Evolutionary conservation across 2,113 vertebrate species (phyloP).

Genomic region (Tilapia sparmanii): DNA sequence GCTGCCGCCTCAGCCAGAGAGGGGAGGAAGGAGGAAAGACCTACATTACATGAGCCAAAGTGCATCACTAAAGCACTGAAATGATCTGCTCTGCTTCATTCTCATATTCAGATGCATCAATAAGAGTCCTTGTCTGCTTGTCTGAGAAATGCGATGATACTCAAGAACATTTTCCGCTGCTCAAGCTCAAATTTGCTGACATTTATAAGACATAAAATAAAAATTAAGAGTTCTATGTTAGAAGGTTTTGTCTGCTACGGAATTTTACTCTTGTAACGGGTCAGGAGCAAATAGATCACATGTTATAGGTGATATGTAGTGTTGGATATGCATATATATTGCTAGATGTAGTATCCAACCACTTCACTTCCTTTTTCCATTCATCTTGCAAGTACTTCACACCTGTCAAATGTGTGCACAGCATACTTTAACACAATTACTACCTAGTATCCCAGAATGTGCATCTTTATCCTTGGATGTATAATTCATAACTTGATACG

Average conservation of each 20-base stretch:
- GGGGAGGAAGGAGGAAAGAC: not conserved
- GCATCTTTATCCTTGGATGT: not conserved
- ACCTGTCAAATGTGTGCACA: not conserved
- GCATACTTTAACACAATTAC: not conserved
- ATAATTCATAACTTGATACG: not conserved
- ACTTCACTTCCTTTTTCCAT: not conserved
- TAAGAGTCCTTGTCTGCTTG: not conserved
- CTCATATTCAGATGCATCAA: not conserved
- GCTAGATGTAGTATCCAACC: not conserved
- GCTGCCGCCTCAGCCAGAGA: not conserved
- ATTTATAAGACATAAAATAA: not conserved
- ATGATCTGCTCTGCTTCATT: not conserved
- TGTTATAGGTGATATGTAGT: not conserved
- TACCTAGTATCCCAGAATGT: not conserved
- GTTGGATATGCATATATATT: not conserved
- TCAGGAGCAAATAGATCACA: not conserved
- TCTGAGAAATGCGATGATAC: not conserved
- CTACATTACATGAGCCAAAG: not conserved
- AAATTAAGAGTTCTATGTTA: not conserved
- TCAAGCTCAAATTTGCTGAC: not conserved
- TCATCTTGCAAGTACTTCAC: not conserved
- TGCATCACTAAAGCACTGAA: not conserved
- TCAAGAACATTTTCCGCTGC: not conserved
- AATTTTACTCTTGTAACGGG: not conserved
- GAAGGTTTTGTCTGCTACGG: not conserved